Conservation (phyloP, 2,113 vertebrate genomes). For the Ochotona curzoniae region DNA sequence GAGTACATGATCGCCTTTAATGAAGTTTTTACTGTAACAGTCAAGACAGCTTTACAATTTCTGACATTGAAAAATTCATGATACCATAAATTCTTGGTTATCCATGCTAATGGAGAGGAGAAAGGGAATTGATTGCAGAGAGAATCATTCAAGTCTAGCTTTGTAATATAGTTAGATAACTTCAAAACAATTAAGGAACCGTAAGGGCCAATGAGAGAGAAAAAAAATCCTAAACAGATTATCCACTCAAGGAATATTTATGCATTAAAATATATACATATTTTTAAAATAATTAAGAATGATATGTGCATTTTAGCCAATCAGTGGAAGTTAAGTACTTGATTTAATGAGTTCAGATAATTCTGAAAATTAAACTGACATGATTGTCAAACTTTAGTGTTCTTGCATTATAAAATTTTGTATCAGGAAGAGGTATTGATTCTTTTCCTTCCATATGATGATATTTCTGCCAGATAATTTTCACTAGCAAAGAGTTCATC, state of each 20-base stretch:
- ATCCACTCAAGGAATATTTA: slow-evolving; percentile 29
- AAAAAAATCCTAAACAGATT: slow-evolving; percentile 19
- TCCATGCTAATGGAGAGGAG: slow-evolving; percentile 59
- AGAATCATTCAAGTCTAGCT: slow-evolving; percentile 54
- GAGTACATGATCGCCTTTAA: slow-evolving; percentile 70
- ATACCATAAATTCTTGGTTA: slow-evolving; percentile 70
- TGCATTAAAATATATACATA: not conserved
- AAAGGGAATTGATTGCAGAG: slow-evolving; percentile 55
- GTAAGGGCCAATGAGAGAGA: not conserved
- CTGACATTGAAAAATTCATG: slow-evolving; percentile 74
- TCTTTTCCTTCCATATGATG: not conserved
- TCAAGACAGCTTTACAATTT: slow-evolving; percentile 71
- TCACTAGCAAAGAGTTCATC: slow-evolving; percentile 6
- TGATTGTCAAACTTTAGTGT: not conserved
- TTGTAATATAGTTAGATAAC: not conserved
- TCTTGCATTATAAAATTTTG: slow-evolving; percentile 26
- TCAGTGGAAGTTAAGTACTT: not conserved
- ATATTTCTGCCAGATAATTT: not conserved
- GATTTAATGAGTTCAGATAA: not conserved
- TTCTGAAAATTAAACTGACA: slow-evolving; percentile 21
- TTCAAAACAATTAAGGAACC: not conserved
- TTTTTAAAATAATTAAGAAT: slow-evolving; percentile 4
- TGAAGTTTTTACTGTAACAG: slow-evolving; percentile 75
- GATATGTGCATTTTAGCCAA: slow-evolving; percentile 12
- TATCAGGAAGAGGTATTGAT: not conserved